Base-by-base conservation (phyloP, 2,888 invertebrate genomes). In the Lamellibrachia satsuma region DNA sequence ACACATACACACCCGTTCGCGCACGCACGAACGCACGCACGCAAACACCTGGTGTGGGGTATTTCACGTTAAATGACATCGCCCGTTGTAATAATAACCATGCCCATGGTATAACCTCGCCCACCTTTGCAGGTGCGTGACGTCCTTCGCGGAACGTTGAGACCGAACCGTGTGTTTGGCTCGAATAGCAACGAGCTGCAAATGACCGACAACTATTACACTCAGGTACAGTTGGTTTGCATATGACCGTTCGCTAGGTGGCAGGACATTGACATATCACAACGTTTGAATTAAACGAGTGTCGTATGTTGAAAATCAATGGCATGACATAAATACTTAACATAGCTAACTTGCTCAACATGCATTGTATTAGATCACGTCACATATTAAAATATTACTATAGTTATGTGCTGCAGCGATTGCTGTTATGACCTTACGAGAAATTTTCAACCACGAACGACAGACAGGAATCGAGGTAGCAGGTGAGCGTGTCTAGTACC, bases 111-210 rank as follows among this genome's bases (percentile, higher is more conserved):
- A 90, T 51, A 51, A 7, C 52, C 11, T 27, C 91, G 90, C 52
- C 9, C 60, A 91, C 75, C 7, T 52, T 93, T 93, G 3, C 94
- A 96, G 96, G 96, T 96, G 7, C 93, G 96, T 92, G 96, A 96
- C 94, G 95, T 96, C 3, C 93, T 96, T 55, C 96, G 96, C 93
- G 96, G 96, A 57, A 96, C 96, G 0, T 93, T 96, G 11, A 95
- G 95, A 92, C 95, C 96, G 3, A 95, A 94, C 60, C 95, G 94
- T 93, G 94, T 96, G 27, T 94, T 95, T 51, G 95, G 75, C 75
- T 75, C 75, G 22, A 22, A 15, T 22, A 75, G 22, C 75, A 75
- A 75, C 75, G 75, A 75, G 75, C 75, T 75, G 75, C 75, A 75
- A 6, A 75, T 75, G 75, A 75, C 75, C 6, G 75, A 75, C 75